phyloP scores from a whole-genome alignment of 2,113 vertebrate genomes.

The Perognathus longimembris region DNA sequence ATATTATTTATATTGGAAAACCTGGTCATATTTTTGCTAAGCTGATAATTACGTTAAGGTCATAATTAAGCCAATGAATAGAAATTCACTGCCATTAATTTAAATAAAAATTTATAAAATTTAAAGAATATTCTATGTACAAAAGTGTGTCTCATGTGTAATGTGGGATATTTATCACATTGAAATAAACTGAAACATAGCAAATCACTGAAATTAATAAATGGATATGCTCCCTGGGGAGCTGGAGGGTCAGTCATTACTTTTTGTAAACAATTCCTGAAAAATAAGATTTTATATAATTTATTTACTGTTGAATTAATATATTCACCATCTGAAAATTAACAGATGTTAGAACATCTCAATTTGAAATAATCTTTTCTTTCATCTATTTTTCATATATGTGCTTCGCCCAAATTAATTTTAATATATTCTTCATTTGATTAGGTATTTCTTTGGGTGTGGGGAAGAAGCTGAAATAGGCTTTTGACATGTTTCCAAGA shows the following conservation, averaged over 20 bases:
- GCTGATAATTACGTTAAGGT: neutral
- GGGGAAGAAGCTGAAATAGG: neutral
- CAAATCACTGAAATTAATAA: slow-evolving; percentile 74
- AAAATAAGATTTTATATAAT: slow-evolving; percentile 71
- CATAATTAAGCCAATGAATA: neutral
- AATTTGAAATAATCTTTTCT: neutral
- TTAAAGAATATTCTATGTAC: neutral
- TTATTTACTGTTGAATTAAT: slow-evolving; percentile 73
- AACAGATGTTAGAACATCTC: no score
- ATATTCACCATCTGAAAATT: neutral
- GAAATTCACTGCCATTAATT: slow-evolving; percentile 50
- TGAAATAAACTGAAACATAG: slow-evolving; percentile 72
- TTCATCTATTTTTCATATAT: slow-evolving; percentile 58
- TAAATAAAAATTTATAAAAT: slow-evolving; percentile 44
- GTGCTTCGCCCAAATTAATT: neutral
- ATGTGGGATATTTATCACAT: slow-evolving; percentile 45
- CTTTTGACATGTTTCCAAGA: no score
- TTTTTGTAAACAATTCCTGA: slow-evolving; percentile 50
- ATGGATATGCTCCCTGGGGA: slow-evolving; percentile 9
- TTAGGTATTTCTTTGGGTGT: neutral
- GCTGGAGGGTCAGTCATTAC: slow-evolving; percentile 41
- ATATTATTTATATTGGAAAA: neutral
- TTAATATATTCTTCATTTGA: neutral
- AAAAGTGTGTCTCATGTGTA: slow-evolving; percentile 56
- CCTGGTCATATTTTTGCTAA: slow-evolving; percentile 20